Conservation (phyloP, 2,797 vertebrate species). For the Manis pentadactyla region DNA sequence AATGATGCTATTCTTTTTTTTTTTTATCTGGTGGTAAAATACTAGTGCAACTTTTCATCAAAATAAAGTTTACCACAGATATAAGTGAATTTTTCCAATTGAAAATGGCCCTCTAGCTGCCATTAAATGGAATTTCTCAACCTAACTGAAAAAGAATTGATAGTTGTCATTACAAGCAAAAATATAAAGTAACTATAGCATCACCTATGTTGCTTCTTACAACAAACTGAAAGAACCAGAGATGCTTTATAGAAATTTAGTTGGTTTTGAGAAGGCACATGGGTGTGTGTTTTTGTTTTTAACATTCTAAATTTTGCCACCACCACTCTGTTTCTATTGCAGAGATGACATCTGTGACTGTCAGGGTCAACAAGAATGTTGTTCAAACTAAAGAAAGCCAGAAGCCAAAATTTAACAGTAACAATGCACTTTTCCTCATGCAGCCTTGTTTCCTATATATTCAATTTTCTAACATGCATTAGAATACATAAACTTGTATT, state of each 20-base stretch:
- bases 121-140: conserved; percentile 74
- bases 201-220: conserved; percentile 78
- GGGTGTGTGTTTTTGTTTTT: conserved; percentile 63
- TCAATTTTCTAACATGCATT: conserved; percentile 71
- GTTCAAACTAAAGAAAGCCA: conserved; percentile 73
- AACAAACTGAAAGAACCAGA: conserved; percentile 80
- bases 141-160: conserved; percentile 80
- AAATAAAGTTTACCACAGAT: conserved; percentile 82
- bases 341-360: conserved; percentile 65
- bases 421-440: conserved; percentile 81
- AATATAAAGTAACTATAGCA: conserved; percentile 84
- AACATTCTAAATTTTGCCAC: conserved; percentile 80
- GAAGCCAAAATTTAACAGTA: conserved; percentile 75
- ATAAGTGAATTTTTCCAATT: conserved; percentile 69
- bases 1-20: conserved; percentile 74
- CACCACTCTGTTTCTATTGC: conserved; percentile 59
- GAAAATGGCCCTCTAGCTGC: conserved; percentile 78
- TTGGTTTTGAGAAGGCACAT: conserved; percentile 86
- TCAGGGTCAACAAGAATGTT: conserved; percentile 59
- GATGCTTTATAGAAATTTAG: conserved; percentile 80
- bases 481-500: conserved; percentile 77
- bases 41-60: conserved; percentile 84
- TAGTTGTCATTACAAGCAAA: conserved; percentile 83
- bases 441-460: conserved; percentile 73
- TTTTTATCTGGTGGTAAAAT: conserved; percentile 83